Conservation (phyloP, 2,113 vertebrate species). For the Laticauda laticaudata region DNA sequence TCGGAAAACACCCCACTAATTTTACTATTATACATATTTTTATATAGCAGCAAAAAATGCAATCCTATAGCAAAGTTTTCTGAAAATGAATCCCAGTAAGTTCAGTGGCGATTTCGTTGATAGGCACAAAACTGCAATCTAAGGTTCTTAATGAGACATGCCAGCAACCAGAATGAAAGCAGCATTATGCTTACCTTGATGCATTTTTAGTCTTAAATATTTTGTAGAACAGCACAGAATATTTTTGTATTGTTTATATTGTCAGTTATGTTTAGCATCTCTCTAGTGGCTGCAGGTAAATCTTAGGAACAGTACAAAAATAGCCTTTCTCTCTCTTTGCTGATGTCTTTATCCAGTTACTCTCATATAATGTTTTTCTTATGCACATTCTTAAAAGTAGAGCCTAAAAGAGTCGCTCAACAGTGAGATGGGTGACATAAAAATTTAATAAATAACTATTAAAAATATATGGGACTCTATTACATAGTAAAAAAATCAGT, state of each 20-base stretch:
- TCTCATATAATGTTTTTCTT: background rate
- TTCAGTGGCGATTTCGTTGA: background rate
- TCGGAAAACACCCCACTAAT: background rate
- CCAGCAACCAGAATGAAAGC: background rate
- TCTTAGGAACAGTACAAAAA: background rate
- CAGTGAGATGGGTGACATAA: background rate
- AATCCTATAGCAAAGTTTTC: background rate
- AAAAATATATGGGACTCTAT: background rate
- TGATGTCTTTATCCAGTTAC: background rate
- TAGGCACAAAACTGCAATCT: background rate
- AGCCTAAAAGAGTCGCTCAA: background rate
- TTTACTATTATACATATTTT: background rate
- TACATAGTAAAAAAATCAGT: background rate
- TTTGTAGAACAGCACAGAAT: background rate
- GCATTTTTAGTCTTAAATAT: background rate
- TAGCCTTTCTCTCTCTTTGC: background rate
- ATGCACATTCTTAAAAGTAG: background rate
- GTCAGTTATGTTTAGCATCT: background rate
- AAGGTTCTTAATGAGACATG: background rate
- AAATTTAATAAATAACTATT: background rate
- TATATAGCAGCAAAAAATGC: background rate
- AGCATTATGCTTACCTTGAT: background rate
- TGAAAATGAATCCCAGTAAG: background rate
- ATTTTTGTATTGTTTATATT: background rate
- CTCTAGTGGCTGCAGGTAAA: constrained; percentile 31